Conservation (phyloP, 2,113 vertebrate species). For the Coracopsis vasa region DNA sequence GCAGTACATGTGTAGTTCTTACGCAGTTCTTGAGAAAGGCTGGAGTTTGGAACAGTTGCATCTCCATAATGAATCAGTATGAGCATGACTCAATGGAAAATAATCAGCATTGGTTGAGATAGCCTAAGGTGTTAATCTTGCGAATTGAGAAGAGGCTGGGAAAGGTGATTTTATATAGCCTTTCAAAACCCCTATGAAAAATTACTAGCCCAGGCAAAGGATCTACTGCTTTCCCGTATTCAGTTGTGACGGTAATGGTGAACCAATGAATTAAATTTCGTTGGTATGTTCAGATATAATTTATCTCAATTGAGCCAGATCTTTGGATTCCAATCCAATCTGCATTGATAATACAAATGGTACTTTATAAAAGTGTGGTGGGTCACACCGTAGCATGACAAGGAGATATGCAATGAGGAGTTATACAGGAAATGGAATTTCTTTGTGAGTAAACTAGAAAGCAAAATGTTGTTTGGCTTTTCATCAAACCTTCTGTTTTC, state of each 20-base stretch:
- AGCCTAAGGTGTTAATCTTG: neutral
- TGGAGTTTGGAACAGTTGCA: constrained; percentile 7
- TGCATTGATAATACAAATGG: neutral
- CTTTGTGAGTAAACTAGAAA: neutral
- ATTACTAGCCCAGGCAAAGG: neutral
- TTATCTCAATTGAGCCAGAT: neutral
- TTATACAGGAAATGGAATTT: neutral
- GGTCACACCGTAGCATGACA: neutral
- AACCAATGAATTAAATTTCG: neutral
- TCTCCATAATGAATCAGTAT: neutral
- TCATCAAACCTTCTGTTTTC: neutral
- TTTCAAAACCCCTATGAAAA: constrained; percentile 6
- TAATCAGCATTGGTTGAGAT: neutral
- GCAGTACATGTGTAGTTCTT: neutral
- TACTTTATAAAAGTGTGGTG: neutral
- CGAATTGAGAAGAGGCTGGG: neutral
- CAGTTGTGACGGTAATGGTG: neutral
- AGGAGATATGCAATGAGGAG: neutral
- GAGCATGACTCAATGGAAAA: constrained; percentile 33
- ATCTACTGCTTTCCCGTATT: neutral
- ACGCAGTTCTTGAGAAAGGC: neutral
- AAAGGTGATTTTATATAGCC: neutral
- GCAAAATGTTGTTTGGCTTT: constrained; percentile 9
- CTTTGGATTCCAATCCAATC: neutral
- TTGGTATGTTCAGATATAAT: neutral